These are phyloP conservation scores for Diplosoma virens DNA, from an alignment of 23 tunicate species.

Conservation along the genomic window DNA sequence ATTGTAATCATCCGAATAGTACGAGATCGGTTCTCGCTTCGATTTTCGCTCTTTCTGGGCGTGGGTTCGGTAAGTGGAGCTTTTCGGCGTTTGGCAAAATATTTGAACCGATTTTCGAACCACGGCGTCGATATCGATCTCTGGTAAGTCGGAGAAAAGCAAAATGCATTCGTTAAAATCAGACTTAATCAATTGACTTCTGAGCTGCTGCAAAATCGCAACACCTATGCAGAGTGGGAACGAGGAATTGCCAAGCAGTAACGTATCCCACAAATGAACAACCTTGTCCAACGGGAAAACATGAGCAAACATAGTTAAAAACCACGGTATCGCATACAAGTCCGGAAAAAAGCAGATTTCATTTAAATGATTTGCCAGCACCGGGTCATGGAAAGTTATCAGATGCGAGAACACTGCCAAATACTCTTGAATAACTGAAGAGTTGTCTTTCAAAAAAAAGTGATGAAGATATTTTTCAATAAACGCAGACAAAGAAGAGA, in stretches of 20 bases:
- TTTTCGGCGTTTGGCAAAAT: constrained; percentile 89
- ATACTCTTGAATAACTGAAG: constrained; percentile 85
- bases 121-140: constrained; percentile 79
- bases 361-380: constrained; percentile 63
- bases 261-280: constrained; percentile 95
- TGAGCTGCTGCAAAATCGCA: constrained; percentile 84
- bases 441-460: constrained; percentile 86
- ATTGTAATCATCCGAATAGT: constrained; percentile 74
- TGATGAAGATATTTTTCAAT: constrained; percentile 79
- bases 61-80: constrained; percentile 76
- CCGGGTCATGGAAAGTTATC: constrained; percentile 88
- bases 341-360: constrained; percentile 84
- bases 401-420: constrained; percentile 80
- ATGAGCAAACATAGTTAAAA: constrained; percentile 98
- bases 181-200: constrained; percentile 59
- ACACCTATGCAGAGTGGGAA: constrained; percentile 95
- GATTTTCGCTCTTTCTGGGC: constrained; percentile 35
- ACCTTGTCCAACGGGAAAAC: constrained; percentile 92
- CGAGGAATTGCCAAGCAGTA: constrained; percentile 88
- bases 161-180: constrained; percentile 96
- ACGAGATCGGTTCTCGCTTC: constrained; percentile 43
- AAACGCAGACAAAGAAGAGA: constrained; percentile 71
- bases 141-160: constrained; percentile 89
- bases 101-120: constrained; percentile 73
- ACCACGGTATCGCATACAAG: constrained; percentile 97